Conservation (phyloP, 2,113 vertebrate species). For the Cinclus mexicanus region DNA sequence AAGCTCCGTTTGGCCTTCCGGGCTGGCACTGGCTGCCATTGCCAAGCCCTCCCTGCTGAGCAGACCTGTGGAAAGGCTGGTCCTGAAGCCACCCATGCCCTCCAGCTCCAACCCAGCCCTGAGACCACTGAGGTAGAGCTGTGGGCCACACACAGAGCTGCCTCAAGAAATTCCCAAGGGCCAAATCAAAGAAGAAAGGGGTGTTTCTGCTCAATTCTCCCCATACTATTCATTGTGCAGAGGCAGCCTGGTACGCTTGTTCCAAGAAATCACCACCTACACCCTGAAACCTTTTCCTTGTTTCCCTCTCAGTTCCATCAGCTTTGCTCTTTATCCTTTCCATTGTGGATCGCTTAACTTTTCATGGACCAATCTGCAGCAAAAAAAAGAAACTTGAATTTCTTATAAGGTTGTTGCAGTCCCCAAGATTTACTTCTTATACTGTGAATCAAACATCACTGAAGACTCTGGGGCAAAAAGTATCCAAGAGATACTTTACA, state of each 20-base stretch:
- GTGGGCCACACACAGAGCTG: neutral
- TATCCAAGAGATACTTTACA: accelerated
- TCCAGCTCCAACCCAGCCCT: neutral
- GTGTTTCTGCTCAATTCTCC: neutral
- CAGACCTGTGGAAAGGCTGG: neutral
- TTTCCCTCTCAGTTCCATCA: neutral
- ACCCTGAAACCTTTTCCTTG: neutral
- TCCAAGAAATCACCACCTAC: neutral
- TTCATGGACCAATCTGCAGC: neutral
- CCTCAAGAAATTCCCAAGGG: neutral
- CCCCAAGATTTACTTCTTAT: neutral
- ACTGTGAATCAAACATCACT: neutral
- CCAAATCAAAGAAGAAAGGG: neutral
- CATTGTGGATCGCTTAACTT: neutral
- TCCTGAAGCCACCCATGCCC: accelerated
- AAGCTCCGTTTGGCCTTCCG: accelerated
- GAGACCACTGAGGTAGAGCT: neutral
- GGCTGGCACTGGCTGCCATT: neutral
- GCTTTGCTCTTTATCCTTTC: neutral
- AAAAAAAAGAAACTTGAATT: neutral
- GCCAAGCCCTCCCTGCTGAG: neutral
- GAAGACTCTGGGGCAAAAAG: neutral
- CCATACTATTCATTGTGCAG: neutral
- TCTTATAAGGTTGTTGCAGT: neutral
- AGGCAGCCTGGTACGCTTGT: accelerated